phyloP scores from a whole-genome alignment of 1,140 invertebrate species.

The Lepidurus apus region DNA sequence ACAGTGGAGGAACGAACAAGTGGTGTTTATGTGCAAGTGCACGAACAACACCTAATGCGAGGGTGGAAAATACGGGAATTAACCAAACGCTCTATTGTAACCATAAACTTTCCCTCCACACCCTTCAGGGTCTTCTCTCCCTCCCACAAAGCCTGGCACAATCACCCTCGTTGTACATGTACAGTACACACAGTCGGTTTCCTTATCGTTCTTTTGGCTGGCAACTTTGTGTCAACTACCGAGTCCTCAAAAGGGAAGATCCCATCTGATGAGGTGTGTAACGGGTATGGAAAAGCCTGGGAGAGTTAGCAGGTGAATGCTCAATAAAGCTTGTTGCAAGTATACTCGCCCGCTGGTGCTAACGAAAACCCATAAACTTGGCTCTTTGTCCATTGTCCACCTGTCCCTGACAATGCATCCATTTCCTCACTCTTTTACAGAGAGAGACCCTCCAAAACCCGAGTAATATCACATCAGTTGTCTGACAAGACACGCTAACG shows the following conservation, averaged over 20 bases:
- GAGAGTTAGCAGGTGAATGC: constrained; percentile 13
- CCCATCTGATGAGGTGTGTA: constrained; percentile 6
- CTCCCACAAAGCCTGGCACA: background rate
- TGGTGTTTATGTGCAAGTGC: background rate
- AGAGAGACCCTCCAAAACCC: too few species aligned
- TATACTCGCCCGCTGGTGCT: background rate
- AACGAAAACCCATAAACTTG: constrained; percentile 14
- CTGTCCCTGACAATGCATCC: background rate
- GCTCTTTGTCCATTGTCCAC: background rate
- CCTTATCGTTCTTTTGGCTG: background rate
- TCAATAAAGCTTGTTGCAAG: constrained; percentile 3
- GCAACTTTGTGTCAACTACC: background rate
- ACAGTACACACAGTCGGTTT: background rate
- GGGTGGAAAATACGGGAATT: background rate
- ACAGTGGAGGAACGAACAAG: background rate
- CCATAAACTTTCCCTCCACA: background rate
- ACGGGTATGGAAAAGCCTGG: background rate
- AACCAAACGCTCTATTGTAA: constrained; percentile 1
- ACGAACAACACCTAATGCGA: background rate
- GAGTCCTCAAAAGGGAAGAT: background rate
- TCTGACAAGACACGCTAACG: too few species aligned
- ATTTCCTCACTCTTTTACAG: too few species aligned
- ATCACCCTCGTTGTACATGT: too few species aligned
- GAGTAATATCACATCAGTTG: too few species aligned
- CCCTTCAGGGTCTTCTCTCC: background rate